phyloP scores from a whole-genome alignment of 1,140 invertebrate species.

The Scaptomyza pallida region DNA sequence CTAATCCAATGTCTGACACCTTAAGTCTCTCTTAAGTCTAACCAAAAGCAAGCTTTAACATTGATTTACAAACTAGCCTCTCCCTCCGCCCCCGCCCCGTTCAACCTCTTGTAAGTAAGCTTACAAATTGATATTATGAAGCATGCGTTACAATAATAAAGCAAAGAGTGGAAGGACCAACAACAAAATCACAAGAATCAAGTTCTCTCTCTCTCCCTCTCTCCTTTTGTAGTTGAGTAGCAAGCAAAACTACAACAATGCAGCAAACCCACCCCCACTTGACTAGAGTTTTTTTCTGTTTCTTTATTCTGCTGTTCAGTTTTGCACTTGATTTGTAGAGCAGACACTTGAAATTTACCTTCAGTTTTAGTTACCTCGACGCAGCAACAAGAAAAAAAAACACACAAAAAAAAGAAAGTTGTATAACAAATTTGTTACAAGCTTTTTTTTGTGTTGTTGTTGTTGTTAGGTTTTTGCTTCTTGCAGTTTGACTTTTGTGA shows the following conservation, averaged over 20 bases:
- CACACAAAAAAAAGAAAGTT: conserved; percentile 16
- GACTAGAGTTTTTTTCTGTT: conserved; percentile 14
- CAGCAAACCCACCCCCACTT: conserved; percentile 20
- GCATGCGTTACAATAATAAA: conserved; percentile 50
- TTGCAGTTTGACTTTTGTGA: conserved; percentile 14
- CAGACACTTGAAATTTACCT: conserved; percentile 58
- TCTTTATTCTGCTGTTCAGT: not conserved
- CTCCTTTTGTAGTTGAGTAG: too few relatives aligned
- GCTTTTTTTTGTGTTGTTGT: not conserved
- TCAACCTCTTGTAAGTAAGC: conserved; percentile 31
- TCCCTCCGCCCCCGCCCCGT: conserved; percentile 3
- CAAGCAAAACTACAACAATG: conserved; percentile 48
- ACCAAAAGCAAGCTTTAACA: conserved; percentile 24
- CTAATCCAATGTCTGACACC: not conserved
- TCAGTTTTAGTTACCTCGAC: conserved; percentile 24
- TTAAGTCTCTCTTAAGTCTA: conserved; percentile 16
- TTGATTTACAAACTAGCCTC: conserved; percentile 39
- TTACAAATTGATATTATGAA: conserved; percentile 57
- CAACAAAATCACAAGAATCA: conserved; percentile 31
- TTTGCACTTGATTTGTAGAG: conserved; percentile 70
- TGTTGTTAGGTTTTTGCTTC: conserved; percentile 3
- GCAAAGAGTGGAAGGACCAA: conserved; percentile 25
- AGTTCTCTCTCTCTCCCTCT: too few relatives aligned
- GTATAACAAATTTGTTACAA: conserved; percentile 26
- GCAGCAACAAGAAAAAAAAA: conserved; percentile 18